Evolutionary conservation across 2,797 vertebrate species (phyloP).

Genomic region (Rhadinocentrus ornatus): DNA sequence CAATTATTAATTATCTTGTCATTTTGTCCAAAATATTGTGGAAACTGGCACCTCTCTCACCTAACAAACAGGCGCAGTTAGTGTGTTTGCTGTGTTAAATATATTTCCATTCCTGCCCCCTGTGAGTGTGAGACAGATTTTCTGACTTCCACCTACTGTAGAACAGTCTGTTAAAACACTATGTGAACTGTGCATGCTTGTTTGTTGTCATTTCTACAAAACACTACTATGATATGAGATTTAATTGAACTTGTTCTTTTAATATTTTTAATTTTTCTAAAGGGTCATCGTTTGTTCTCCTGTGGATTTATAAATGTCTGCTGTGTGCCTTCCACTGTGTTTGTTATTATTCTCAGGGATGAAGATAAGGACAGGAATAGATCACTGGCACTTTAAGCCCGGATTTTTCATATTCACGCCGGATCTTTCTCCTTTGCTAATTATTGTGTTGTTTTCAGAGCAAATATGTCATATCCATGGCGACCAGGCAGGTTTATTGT

Average conservation of each 20-base stretch:
- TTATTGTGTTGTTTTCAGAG: slow-evolving; percentile 99
- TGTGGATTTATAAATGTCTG: slow-evolving; percentile 57
- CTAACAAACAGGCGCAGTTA: slow-evolving; percentile 18
- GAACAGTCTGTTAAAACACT: slow-evolving; percentile 56
- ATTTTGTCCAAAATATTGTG: slow-evolving; percentile 14
- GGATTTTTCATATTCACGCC: slow-evolving; percentile 99
- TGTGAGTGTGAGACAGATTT: slow-evolving; percentile 55
- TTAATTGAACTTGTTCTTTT: slow-evolving; percentile 55
- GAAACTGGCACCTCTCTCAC: slow-evolving; percentile 6
- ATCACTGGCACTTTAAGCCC: slow-evolving; percentile 98
- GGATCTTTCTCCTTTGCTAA: slow-evolving; percentile 99
- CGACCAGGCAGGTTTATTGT: slow-evolving; percentile 99
- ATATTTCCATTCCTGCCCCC: slow-evolving; percentile 42
- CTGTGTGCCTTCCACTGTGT: slow-evolving; percentile 63
- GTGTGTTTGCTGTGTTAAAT: slow-evolving; percentile 40
- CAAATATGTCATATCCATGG: slow-evolving; percentile 99
- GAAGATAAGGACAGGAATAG: slow-evolving; percentile 85
- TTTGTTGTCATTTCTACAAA: slow-evolving; percentile 65
- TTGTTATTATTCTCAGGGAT: slow-evolving; percentile 77
- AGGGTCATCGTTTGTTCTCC: slow-evolving; percentile 62
- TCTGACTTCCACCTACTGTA: slow-evolving; percentile 54
- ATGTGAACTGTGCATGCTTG: slow-evolving; percentile 37
- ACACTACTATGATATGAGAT: slow-evolving; percentile 63
- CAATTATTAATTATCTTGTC: slow-evolving; percentile 5
- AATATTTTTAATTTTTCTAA: slow-evolving; percentile 1